A percentile compares a stretch with the other conserved stretches of the same genome.
Evolutionary conservation across 2,888 invertebrate species (phyloP).

Genomic region (Cheilosia grossa): DNA sequence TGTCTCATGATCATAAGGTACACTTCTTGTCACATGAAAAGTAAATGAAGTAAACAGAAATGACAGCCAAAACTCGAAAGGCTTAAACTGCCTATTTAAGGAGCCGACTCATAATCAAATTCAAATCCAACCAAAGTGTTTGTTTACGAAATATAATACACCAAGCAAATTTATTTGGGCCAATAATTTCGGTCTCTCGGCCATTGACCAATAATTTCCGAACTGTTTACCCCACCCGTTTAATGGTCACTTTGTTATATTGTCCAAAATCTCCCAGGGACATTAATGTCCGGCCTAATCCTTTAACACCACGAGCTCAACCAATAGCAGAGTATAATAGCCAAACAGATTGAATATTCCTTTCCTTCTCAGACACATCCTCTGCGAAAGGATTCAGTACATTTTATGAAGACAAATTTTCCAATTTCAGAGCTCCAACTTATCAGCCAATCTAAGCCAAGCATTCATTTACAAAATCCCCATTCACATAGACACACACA

Average conservation of each 20-base stretch:
- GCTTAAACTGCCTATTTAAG: too few species aligned
- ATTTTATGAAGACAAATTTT: slow-evolving; percentile 56
- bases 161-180: too few species aligned
- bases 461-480: slow-evolving; percentile 56
- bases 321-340: not conserved
- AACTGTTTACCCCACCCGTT: too few species aligned
- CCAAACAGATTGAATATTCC: slow-evolving; percentile 36
- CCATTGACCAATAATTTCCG: too few species aligned
- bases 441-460: slow-evolving; percentile 41
- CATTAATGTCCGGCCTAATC: not conserved
- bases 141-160: too few species aligned
- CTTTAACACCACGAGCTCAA: not conserved
- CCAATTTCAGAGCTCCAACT: slow-evolving; percentile 46
- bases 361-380: slow-evolving; percentile 4
- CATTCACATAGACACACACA: slow-evolving; percentile 3
- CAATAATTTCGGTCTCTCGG: too few species aligned
- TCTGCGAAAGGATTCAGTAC: slow-evolving; percentile 44
- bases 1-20: too few species aligned
- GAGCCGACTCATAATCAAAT: too few species aligned
- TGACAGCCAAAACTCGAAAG: too few species aligned
- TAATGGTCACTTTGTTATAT: not conserved
- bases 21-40: too few species aligned
- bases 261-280: not conserved
- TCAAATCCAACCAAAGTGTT: too few species aligned
- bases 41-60: too few species aligned